A percentile compares a stretch with the other conserved stretches of the same genome.
Conservation (phyloP, 2,888 invertebrate species). For the Mystacides longicornis region DNA sequence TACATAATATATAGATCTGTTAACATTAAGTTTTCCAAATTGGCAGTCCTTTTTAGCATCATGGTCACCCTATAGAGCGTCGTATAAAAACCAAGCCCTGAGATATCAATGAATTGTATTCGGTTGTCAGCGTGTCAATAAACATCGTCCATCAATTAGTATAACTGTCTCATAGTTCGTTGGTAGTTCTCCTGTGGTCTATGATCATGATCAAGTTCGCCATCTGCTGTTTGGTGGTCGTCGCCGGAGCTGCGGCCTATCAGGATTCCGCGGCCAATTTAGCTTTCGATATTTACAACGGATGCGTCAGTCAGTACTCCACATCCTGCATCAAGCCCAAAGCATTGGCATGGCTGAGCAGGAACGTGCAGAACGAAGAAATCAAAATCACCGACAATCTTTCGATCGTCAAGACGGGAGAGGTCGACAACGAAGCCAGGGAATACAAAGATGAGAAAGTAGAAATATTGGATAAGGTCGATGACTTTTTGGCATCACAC, state of each 20-base stretch:
- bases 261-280: slow-evolving; percentile 53
- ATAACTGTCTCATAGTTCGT: neutral
- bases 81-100: slow-evolving; percentile 50
- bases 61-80: slow-evolving; percentile 8
- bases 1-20: no score
- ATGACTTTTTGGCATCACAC: slow-evolving; percentile 67
- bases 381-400: slow-evolving; percentile 72
- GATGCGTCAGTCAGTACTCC: slow-evolving; percentile 62
- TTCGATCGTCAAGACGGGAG: slow-evolving; percentile 57
- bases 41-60: no score
- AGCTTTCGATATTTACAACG: slow-evolving; percentile 57
- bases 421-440: slow-evolving; percentile 37
- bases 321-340: slow-evolving; percentile 71
- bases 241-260: slow-evolving; percentile 15
- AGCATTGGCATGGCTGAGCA: slow-evolving; percentile 66
- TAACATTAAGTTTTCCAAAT: no score
- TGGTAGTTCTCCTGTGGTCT: slow-evolving; percentile 1
- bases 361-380: slow-evolving; percentile 58
- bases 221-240: slow-evolving; percentile 7
- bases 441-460: slow-evolving; percentile 49
- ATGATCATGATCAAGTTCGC: slow-evolving; percentile 16
- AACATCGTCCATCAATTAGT: slow-evolving; percentile 11
- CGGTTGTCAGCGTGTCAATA: slow-evolving; percentile 29
- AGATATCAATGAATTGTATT: slow-evolving; percentile 45
- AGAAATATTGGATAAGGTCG: slow-evolving; percentile 64